Evolutionary conservation across 1,140 invertebrate genomes (phyloP), one percentile per base, ranked within the genome.

Genomic region (Acromyrmex echinatior): DNA sequence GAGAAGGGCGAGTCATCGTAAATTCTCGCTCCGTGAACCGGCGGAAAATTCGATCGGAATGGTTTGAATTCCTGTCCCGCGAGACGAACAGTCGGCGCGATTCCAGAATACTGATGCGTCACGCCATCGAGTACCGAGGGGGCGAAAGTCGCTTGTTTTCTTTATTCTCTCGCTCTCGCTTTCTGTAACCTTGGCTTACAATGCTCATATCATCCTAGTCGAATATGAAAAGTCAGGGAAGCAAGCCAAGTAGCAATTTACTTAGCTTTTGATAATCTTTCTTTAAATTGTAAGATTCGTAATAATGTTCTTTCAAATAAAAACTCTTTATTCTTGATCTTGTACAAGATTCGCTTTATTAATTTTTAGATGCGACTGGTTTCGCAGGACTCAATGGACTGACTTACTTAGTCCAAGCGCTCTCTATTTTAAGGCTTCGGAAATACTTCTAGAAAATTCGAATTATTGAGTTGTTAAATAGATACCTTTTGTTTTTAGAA

Each of bases 31-130:
- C 80, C 87, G 84, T 80, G 90, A 90, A 87, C 92, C 81, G 90
- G 88, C 93, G 91, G 88, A 91, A 94, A 94, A 94, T 94, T 94
- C 93, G 94, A 93, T 94, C 91, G 87, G 85, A 93, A 95, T 93
- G 90, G 91, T 94, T 94, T 91, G 93, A 92, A 95, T 95, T 95
- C 93, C 92, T 91, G 91, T 93, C 89, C 73, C 86, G 89, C 70
- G 91, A 94, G 94, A 95, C 92, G 92, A 93, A 93, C 93, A 93
- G 91, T 87, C 87, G 80, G 92, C 89, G 93, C 94, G 93, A 93
- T 93, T 94, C 90, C 82, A 79, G 94, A 94, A 95, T 94, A 94
- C 93, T 93, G 94, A 95, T 95, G 93, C 87, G 86, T 87, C 90
- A 90, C 88, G 35, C 7, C 63, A 82, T 70, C 39, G 66, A 90